Conservation (phyloP, 2,113 vertebrate species). For the Acrocephalus kingi region DNA sequence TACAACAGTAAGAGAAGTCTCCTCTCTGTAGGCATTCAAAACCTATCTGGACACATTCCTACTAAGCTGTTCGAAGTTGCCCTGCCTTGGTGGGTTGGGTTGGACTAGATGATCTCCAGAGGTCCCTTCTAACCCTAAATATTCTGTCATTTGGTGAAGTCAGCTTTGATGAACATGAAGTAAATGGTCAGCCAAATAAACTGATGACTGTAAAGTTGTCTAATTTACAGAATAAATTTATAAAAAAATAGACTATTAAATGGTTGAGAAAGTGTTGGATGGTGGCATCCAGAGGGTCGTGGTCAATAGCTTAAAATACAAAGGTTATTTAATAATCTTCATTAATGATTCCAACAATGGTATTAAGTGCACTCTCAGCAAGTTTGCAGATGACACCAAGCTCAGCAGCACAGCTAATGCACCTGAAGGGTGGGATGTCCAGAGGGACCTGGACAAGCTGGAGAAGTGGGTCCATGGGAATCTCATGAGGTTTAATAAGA, state of each 20-base stretch:
- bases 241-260: not conserved
- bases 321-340: not conserved
- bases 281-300: not conserved
- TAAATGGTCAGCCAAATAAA: not conserved
- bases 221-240: not conserved
- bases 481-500: not conserved
- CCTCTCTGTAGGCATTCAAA: not conserved
- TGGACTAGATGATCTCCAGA: not conserved
- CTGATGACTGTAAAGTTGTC: not conserved
- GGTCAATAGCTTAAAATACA: not conserved
- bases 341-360: not conserved
- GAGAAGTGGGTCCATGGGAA: not conserved
- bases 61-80: fast-evolving
- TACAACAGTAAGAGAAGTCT: not conserved
- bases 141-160: not conserved
- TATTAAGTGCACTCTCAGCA: not conserved
- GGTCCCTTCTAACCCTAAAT: not conserved
- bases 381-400: not conserved
- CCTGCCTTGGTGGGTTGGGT: not conserved
- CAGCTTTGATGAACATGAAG: not conserved
- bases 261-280: not conserved
- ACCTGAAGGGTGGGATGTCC: not conserved
- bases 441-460: not conserved
- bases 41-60: fast-evolving
- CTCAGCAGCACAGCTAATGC: not conserved